A percentile compares a stretch with the other conserved stretches of the same genome.
Evolutionary conservation across 2,888 invertebrate genomes (phyloP).

Genomic region (Gymnocheta viridis): DNA sequence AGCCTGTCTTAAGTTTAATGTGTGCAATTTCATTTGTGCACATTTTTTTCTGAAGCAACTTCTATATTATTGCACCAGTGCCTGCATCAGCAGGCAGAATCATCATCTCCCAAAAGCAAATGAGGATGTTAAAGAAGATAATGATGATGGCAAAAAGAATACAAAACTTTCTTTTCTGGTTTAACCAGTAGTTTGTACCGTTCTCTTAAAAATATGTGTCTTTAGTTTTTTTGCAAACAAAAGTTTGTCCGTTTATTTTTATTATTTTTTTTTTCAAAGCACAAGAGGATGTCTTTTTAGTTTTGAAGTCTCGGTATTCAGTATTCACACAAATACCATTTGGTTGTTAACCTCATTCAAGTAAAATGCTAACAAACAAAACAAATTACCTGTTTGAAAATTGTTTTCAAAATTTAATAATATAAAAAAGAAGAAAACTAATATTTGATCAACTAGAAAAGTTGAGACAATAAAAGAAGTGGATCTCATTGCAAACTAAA

Average conservation of each 20-base stretch:
- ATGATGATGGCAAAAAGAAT: slow-evolving; percentile 39
- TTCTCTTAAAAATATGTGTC: slow-evolving; percentile 35
- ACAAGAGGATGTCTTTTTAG: slow-evolving; percentile 60
- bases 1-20: background rate
- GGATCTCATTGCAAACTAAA: slow-evolving; percentile 4
- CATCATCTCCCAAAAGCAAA: slow-evolving; percentile 44
- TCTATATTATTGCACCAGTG: background rate
- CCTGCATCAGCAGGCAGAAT: slow-evolving; percentile 5
- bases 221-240: slow-evolving; percentile 1
- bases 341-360: slow-evolving; percentile 66
- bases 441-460: slow-evolving; percentile 17
- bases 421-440: background rate
- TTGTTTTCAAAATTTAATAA: slow-evolving; percentile 42
- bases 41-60: slow-evolving; percentile 3
- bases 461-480: slow-evolving; percentile 7
- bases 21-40: slow-evolving; percentile 18
- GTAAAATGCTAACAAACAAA: slow-evolving; percentile 29
- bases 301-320: slow-evolving; percentile 23
- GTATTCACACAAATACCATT: slow-evolving; percentile 61
- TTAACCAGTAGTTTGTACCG: slow-evolving; percentile 65
- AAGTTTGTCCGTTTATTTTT: slow-evolving; percentile 18
- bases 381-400: slow-evolving; percentile 65
- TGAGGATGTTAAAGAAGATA: slow-evolving; percentile 44
- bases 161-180: slow-evolving; percentile 66
- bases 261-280: background rate